phyloP scores from a whole-genome alignment of 2,113 vertebrate species.

The Silurus meridionalis region DNA sequence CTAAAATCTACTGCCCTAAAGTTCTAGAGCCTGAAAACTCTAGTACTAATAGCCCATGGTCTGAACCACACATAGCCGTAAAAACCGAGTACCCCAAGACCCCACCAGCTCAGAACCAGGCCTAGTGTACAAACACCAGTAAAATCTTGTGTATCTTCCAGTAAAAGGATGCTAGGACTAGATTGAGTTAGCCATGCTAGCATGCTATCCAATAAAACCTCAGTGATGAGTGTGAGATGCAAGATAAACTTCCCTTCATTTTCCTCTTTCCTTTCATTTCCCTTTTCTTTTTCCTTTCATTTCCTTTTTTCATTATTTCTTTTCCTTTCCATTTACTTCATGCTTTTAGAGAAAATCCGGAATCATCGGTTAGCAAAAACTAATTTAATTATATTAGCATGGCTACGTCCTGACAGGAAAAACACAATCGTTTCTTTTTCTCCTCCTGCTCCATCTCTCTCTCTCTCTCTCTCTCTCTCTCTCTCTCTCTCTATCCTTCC shows the following conservation, averaged over 20 bases:
- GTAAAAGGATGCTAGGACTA: not conserved
- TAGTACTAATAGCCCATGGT: too few species aligned
- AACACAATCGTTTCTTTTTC: constrained; percentile 40
- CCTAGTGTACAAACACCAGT: too few species aligned
- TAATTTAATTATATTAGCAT: constrained; percentile 39
- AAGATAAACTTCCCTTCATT: too few species aligned
- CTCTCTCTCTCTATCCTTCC: constrained; percentile 51
- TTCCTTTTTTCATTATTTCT: too few species aligned
- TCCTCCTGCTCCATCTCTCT: not conserved
- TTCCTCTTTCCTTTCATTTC: too few species aligned
- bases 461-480: not conserved
- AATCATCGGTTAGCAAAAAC: not conserved
- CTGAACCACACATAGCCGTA: too few species aligned
- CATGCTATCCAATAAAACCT: not conserved
- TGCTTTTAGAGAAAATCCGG: not conserved
- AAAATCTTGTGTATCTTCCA: not conserved
- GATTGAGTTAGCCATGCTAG: not conserved
- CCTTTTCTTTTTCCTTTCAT: too few species aligned
- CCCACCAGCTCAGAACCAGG: too few species aligned
- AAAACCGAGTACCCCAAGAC: too few species aligned
- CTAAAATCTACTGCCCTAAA: not conserved
- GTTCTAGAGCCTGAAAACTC: too few species aligned
- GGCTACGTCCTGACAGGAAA: constrained; percentile 30
- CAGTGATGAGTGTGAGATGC: not conserved
- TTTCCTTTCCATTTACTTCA: too few species aligned